Percentiles rank a stretch among this genome's conserved stretches.
Evolutionary conservation across 2,113 vertebrate genomes (phyloP).

Genomic region (Brachionichthys hirsutus): DNA sequence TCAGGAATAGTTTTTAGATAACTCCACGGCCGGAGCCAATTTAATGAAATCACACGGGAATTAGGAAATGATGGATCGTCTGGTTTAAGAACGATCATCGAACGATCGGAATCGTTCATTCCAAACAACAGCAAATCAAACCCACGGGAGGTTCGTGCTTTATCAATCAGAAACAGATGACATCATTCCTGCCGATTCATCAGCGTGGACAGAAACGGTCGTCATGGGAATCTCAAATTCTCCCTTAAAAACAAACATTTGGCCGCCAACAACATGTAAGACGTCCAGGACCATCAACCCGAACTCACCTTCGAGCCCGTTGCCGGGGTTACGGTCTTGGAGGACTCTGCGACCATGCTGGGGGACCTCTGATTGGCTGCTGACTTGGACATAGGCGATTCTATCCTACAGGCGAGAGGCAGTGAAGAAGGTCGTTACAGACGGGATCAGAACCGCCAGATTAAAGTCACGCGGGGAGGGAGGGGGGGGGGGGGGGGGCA

Average conservation of each 20-base stretch:
- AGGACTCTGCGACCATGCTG: constrained; percentile 91
- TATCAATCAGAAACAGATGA: constrained; percentile 46
- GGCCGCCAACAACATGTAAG: too few species aligned
- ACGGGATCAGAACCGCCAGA: constrained; percentile 19
- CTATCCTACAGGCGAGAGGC: constrained; percentile 72
- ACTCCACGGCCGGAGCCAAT: background rate
- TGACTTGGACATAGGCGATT: constrained; percentile 89
- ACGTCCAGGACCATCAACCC: constrained; percentile 11
- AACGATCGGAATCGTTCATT: background rate
- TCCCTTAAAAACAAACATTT: background rate
- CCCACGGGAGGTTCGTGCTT: constrained; percentile 30
- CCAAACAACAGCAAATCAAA: background rate
- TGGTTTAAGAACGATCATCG: background rate
- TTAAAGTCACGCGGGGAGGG: background rate
- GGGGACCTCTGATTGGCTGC: constrained; percentile 86
- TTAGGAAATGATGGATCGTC: background rate
- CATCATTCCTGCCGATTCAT: constrained; percentile 26
- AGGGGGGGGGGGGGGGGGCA: constrained; percentile 2
- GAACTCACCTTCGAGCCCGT: constrained; percentile 84
- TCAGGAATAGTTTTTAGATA: constrained; percentile 31
- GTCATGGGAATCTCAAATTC: background rate
- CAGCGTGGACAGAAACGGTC: background rate
- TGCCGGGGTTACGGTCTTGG: constrained; percentile 83
- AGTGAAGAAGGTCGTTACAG: constrained; percentile 12
- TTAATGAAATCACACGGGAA: background rate